Percentiles rank a stretch among this genome's conserved stretches.
Evolutionary conservation across 2,797 vertebrate species (phyloP).

Genomic region (Scarus forsteni): DNA sequence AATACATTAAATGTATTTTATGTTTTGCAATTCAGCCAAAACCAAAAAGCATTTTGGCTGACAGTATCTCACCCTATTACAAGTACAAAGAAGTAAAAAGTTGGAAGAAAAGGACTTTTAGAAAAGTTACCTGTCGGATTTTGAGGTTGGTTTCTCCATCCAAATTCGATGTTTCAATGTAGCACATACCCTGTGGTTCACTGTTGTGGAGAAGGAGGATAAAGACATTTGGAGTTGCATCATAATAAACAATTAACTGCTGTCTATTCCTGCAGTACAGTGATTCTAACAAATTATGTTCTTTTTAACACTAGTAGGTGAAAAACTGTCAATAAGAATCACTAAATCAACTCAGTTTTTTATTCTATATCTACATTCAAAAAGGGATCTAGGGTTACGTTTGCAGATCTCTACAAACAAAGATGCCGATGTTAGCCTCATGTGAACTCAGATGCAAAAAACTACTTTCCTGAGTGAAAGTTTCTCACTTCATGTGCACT

Average conservation of each 20-base stretch:
- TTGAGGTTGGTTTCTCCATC: conserved; percentile 99
- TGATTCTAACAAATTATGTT: conserved; percentile 6
- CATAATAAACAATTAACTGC: background rate
- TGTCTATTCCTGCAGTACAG: background rate
- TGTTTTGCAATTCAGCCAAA: too few relatives aligned
- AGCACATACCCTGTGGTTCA: conserved; percentile 99
- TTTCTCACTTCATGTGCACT: background rate
- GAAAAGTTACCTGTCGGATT: conserved; percentile 93
- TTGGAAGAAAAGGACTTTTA: background rate
- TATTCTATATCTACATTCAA: too few relatives aligned
- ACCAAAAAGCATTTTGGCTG: too few relatives aligned
- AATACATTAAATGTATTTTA: too few relatives aligned
- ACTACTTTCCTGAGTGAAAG: conserved; percentile 11
- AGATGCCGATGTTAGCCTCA: conserved; percentile 42
- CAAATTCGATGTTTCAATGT: conserved; percentile 99
- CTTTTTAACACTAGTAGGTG: background rate
- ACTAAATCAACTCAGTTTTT: background rate
- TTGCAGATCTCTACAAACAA: conserved; percentile 53
- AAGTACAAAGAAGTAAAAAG: background rate
- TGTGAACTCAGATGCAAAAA: conserved; percentile 8
- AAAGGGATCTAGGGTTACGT: too few relatives aligned
- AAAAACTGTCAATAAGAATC: background rate
- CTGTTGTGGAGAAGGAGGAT: conserved; percentile 79
- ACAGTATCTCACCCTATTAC: background rate
- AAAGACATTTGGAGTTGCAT: conserved; percentile 26